Conservation (phyloP, 2,113 vertebrate species). For the Psittacula cyanocephala region DNA sequence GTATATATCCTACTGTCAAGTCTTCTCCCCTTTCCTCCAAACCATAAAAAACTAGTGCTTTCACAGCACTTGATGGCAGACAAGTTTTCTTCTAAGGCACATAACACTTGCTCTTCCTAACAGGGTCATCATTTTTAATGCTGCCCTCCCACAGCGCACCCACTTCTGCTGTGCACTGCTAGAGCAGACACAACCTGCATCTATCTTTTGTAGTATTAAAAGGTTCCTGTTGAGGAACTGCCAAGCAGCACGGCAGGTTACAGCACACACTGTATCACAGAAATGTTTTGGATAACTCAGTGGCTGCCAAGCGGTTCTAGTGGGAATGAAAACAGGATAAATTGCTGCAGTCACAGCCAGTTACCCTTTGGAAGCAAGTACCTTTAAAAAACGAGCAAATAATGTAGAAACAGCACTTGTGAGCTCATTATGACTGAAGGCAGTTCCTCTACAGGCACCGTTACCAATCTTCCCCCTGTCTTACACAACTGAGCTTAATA, state of each 20-base stretch:
- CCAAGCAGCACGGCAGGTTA: background rate
- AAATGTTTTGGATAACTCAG: background rate
- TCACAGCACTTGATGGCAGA: background rate
- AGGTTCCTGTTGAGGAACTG: background rate
- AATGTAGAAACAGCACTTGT: background rate
- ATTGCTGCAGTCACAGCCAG: background rate
- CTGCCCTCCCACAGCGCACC: too few relatives aligned
- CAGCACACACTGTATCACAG: fast-evolving
- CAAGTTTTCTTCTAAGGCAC: background rate
- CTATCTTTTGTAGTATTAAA: fast-evolving
- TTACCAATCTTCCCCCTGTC: background rate
- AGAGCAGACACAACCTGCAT: fast-evolving
- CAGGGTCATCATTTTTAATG: fast-evolving
- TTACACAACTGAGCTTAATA: background rate
- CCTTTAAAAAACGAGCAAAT: background rate
- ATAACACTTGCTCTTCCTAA: fast-evolving
- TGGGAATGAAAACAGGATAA: background rate
- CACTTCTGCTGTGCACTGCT: fast-evolving
- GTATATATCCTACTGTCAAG: fast-evolving
- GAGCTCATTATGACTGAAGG: background rate
- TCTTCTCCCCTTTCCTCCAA: background rate
- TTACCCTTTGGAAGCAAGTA: background rate
- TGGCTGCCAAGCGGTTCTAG: fast-evolving
- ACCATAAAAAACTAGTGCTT: fast-evolving
- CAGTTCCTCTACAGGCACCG: background rate